Base-by-base conservation (phyloP, 2,888 invertebrate species). In the Scaptodrosophila latifasciaeformis region DNA sequence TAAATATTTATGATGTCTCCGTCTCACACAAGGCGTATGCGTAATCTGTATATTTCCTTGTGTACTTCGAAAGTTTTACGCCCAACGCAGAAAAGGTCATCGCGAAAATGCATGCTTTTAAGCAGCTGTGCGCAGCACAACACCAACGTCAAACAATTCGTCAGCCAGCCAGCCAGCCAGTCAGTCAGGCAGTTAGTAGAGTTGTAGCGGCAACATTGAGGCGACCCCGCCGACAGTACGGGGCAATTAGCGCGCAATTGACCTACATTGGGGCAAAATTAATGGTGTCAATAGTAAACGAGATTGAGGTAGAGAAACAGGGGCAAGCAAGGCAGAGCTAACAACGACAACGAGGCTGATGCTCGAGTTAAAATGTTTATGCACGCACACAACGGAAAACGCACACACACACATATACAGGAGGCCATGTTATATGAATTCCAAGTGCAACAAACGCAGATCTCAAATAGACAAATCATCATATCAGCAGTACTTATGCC, bases 251-350 rank as follows among this genome's bases (percentile, higher is more conserved):
- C 81, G 81, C 76, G 81, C 81, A 77, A 81, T 77, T 77, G 77
- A 77, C 77, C 77, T 81, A 77, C 81, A 77, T 77, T 78, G 76
- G 58, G 69, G 67, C 76, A 71, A 66, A 79, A 75, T 76, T 77
- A 78, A 78, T 78, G 77, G 81, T 81, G 77, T 78, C 77, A 78
- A 81, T 78, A 78, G 81, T 79, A 78, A 78, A 81, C 81, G 80
- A 74, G 75, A 75, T 80, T 70, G 67, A 62, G 44, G 19, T n/a
- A 31, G 31, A n/a, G 6, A 10, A n/a, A 31, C 31, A 10, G 40
- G 19, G 19, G 19, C 40, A n/a, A 10, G 7, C 2, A 2, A 31
- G 40, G 5, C 40, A 37, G 2, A 64, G 70, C 31, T 39, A 57
- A 61, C 63, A 50, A 30, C 60, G 53, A 46, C 54, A 54, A 35